Evolutionary conservation across 2,888 invertebrate genomes (phyloP).

Genomic region (Lepidonotus clava): DNA sequence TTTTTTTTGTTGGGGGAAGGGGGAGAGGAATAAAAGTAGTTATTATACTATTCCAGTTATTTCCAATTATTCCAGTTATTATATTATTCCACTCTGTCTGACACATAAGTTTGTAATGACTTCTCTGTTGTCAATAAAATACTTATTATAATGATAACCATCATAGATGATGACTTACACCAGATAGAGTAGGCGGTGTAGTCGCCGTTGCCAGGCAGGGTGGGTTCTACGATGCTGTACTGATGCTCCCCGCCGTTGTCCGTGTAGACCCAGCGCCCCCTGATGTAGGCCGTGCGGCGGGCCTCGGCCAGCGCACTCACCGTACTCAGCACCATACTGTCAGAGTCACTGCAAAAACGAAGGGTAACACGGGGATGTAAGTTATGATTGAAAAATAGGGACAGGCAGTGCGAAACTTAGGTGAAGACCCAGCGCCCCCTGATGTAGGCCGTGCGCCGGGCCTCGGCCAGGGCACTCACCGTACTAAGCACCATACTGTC

Average conservation of each 20-base stretch:
- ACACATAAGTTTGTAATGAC: too few species aligned
- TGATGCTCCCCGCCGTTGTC: conserved; percentile 87
- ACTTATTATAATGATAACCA: too few species aligned
- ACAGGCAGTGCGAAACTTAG: too few species aligned
- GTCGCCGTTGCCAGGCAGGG: conserved; percentile 91
- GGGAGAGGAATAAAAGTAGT: too few species aligned
- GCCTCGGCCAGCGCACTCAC: conserved; percentile 85
- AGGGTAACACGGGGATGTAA: too few species aligned
- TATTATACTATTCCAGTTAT: too few species aligned
- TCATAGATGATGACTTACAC: conserved; percentile 84
- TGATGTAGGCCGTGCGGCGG: conserved; percentile 88
- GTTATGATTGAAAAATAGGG: too few species aligned
- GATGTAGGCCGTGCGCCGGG: conserved; percentile 88
- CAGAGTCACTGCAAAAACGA: conserved; percentile 66
- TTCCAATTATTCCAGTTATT: too few species aligned
- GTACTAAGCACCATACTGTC: conserved; percentile 78
- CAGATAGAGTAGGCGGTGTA: conserved; percentile 89
- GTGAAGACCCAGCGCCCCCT: conserved; percentile 88
- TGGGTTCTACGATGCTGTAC: conserved; percentile 90
- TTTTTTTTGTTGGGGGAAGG: too few species aligned
- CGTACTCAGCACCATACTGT: conserved; percentile 78
- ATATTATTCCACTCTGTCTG: too few species aligned
- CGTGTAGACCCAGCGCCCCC: conserved; percentile 88
- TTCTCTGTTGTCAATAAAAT: too few species aligned
- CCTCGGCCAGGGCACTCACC: conserved; percentile 84